Evolutionary conservation across 2,888 invertebrate species (phyloP).

Genomic region (Trimorus sp.): DNA sequence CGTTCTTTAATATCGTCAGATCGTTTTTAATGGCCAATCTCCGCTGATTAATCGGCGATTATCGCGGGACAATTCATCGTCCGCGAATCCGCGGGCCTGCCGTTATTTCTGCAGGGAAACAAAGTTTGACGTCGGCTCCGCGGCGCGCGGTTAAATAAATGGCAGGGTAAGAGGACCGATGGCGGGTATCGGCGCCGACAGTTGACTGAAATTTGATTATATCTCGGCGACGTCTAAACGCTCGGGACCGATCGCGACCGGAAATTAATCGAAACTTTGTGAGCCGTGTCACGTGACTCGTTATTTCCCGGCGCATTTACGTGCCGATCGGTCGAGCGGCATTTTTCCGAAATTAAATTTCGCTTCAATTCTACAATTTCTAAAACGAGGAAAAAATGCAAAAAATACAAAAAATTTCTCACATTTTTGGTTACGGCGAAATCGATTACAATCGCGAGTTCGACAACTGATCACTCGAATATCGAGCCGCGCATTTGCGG

Average conservation of each 20-base stretch:
- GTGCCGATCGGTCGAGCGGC: too few relatives aligned
- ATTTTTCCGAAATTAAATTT: too few relatives aligned
- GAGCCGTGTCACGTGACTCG: constrained; percentile 31
- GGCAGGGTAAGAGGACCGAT: constrained; percentile 18
- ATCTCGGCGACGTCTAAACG: constrained; percentile 29
- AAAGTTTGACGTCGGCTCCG: neutral
- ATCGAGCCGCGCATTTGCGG: too few relatives aligned
- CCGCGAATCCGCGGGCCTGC: neutral
- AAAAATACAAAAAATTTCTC: too few relatives aligned
- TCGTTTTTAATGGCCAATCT: constrained; percentile 34
- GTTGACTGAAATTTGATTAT: constrained; percentile 45
- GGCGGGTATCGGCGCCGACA: constrained; percentile 26
- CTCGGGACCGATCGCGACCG: constrained; percentile 35
- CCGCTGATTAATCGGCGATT: constrained; percentile 31
- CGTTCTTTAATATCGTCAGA: constrained; percentile 3
- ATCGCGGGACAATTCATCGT: constrained; percentile 6
- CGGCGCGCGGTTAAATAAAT: constrained; percentile 26
- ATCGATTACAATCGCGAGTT: too few relatives aligned
- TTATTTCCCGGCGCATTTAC: constrained; percentile 33
- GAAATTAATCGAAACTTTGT: constrained; percentile 52
- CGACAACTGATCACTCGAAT: too few relatives aligned
- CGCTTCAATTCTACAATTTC: too few relatives aligned
- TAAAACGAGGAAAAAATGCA: too few relatives aligned
- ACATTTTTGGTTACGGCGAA: too few relatives aligned
- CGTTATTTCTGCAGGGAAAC: constrained; percentile 14